phyloP scores from a whole-genome alignment of 2,113 vertebrate genomes.

The Tringa solitaria region DNA sequence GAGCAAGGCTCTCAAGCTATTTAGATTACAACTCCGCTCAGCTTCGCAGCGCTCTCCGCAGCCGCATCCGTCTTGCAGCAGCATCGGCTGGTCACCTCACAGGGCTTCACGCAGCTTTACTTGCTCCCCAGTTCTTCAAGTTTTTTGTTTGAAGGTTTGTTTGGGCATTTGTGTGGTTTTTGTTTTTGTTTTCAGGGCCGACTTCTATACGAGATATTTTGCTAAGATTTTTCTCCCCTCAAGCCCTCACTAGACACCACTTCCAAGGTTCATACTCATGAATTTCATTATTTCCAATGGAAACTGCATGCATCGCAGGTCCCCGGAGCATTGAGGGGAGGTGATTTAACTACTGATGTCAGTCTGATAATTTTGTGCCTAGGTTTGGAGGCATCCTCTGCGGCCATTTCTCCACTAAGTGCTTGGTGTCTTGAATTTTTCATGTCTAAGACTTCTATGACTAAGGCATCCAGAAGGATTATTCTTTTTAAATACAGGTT shows the following conservation, averaged over 20 bases:
- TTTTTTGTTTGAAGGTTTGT: not conserved
- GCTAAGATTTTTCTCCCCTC: not conserved
- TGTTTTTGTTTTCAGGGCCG: not conserved
- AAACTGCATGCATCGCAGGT: not conserved
- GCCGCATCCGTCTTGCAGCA: not conserved
- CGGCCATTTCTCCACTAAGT: not conserved
- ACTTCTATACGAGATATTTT: not conserved
- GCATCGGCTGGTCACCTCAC: rapidly evolving
- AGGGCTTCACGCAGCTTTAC: not conserved
- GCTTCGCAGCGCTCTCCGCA: rapidly evolving
- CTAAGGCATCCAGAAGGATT: constrained; percentile 31
- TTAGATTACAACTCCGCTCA: not conserved
- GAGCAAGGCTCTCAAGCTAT: not conserved
- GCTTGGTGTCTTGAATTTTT: constrained; percentile 41
- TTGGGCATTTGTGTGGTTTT: not conserved
- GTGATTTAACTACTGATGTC: not conserved
- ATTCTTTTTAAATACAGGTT: constrained; percentile 61
- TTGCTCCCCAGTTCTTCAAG: not conserved
- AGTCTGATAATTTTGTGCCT: not conserved
- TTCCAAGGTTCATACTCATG: not conserved
- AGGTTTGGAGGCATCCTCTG: not conserved
- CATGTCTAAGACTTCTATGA: constrained; percentile 20
- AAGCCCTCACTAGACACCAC: not conserved
- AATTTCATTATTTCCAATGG: not conserved
- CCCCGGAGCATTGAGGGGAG: not conserved